Base-by-base conservation (phyloP, 2,113 vertebrate species). In the Seriola aureovittata region DNA sequence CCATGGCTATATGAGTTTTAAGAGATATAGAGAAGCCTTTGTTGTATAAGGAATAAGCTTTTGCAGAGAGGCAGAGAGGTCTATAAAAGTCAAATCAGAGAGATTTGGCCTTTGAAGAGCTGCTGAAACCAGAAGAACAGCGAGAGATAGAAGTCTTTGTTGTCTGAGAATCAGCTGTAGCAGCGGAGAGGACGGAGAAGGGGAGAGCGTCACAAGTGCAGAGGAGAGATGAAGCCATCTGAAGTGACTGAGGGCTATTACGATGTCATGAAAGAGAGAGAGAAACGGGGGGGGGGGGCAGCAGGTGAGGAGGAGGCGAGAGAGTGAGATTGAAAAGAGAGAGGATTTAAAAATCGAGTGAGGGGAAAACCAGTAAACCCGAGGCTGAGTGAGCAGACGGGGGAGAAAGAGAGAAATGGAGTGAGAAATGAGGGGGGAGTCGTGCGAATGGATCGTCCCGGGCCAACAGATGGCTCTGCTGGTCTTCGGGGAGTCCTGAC, bases 381-480 rank as follows among this genome's bases (percentile, higher is more conserved):
- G 48, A 71, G 59, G 69, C 46, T 19, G 68, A 77, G 23, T 8
- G 13, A 52, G 50, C 25, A n/a, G 16, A 29, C 17, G 4, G 36
- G 44, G 13, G 58, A 67, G 68, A 63, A 5, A 16, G 67, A 12
- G 65, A 48, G 25, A 75, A 34, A 76, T 42, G 48, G 34, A 34
- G 63, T 50, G 79, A 74, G 63, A 44, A 75, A 55, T 25, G 32
- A 60, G 54, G 50, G 29, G 1, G 40, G 38, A 34, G 62, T 11
- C 2, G 13, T 14, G 50, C 1, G 9, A 54, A 19, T 2, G 60
- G 70, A 16, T 54, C 10, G 4, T 32, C 67, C 44, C 38, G 32
- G 78, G 46, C 72, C 68, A 14, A 89, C 83, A 89, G 90, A 86
- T 89, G 87, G 83, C 78, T 75, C 72, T 54, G 73, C 42, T 8